Percentiles rank a stretch among this genome's conserved stretches.
phyloP scores from a whole-genome alignment of 2,888 invertebrate genomes.

The Coremacera marginata region DNA sequence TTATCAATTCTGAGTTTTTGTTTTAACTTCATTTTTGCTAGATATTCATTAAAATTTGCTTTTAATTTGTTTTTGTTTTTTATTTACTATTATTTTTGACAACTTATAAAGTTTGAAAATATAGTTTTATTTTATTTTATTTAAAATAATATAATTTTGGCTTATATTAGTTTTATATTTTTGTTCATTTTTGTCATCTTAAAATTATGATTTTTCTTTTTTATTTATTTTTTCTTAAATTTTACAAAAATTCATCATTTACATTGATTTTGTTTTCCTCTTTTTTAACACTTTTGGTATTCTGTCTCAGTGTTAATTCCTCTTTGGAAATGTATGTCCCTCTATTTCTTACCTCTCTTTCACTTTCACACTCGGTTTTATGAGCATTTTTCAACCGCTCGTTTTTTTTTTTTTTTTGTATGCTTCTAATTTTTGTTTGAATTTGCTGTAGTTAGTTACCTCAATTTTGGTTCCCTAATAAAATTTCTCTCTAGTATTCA shows the following conservation, averaged over 20 bases:
- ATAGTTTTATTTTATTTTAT: background rate
- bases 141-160: background rate
- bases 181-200: slow-evolving; percentile 14
- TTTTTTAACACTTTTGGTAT: slow-evolving; percentile 4
- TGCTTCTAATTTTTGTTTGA: background rate
- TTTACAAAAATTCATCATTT: slow-evolving; percentile 39
- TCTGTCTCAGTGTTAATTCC: slow-evolving; percentile 43
- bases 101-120: background rate
- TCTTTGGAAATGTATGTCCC: slow-evolving; percentile 2
- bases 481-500: background rate
- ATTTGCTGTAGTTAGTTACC: background rate
- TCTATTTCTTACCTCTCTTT: slow-evolving; percentile 22
- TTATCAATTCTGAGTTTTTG: background rate
- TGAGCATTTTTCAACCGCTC: too few species aligned
- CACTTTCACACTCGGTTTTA: slow-evolving; percentile 9
- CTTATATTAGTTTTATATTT: slow-evolving; percentile 4
- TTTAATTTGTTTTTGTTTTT: background rate
- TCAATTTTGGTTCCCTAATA: background rate
- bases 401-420: background rate
- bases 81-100: background rate
- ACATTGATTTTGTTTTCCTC: background rate
- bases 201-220: background rate
- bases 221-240: background rate
- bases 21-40: background rate
- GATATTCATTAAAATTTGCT: background rate